Base-by-base conservation (phyloP, 2,888 invertebrate species). In the Ormia ochracea region DNA sequence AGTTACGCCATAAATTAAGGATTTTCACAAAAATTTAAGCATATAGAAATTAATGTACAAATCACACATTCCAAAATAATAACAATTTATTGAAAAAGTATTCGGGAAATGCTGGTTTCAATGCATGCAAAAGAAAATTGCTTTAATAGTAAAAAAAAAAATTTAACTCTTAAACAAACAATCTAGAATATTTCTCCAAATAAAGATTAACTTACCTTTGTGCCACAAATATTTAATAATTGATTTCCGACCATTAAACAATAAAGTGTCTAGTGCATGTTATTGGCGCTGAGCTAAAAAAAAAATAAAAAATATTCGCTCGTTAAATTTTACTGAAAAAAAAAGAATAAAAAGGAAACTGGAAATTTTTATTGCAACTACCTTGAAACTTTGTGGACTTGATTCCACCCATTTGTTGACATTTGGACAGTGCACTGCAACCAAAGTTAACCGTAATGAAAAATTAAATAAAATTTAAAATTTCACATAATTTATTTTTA, bases 401-500 rank as follows among this genome's bases (percentile, higher is more conserved):
- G 17, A 14, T 41, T 41, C 19, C 10, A 19, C 19, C 10, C 0
- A 10, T 0, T 12, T 23, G 45, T 23, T 12, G 26, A 5, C 12
- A 23, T 26, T 26, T 26, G 23, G 23, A 9, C 23, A 43, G 56
- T 58, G 66, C 41, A 58, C 17, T 50, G 4, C 38, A 66, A 14
- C 50, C 23, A 41, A 41, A 41, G 9, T 26, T 31, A 23, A 66
- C 58, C 59, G 66, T 65, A 74, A 50, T 23, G 36, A 33, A 41
- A 56, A 45, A 56, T 7, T 12, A 33, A 59, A 28, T 21, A 52
- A 28, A 41, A 65, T 36, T 36, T 2, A 65, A 21, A 58, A 56
- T 26, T 1, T 50, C 10, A 31, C 31, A n/a, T 80, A 80, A 78
- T 81, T 78, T 78, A 81, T 75, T 81, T 77, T 70, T 65, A 36